Conservation (phyloP, 2,113 vertebrate species). For the Menidia beryllina region DNA sequence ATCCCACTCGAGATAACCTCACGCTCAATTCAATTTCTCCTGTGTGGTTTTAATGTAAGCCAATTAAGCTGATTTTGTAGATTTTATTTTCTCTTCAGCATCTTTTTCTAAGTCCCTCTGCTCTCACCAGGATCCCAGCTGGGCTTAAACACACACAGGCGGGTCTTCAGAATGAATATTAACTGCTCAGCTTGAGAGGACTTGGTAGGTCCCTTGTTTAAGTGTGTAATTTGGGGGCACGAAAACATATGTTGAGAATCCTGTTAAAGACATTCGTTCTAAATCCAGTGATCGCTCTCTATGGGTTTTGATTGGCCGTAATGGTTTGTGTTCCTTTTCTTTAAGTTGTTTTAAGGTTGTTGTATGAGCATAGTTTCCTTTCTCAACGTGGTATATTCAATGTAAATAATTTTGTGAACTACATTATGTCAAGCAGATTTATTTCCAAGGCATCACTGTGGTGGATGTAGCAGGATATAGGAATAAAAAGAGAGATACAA, state of each 20-base stretch:
- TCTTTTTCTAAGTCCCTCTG: conserved; percentile 34
- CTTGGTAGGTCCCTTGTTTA: conserved; percentile 54
- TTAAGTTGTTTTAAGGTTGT: background rate
- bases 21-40: conserved; percentile 48
- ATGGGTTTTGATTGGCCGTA: conserved; percentile 17
- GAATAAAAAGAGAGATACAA: conserved; percentile 34
- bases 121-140: conserved; percentile 71
- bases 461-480: conserved; percentile 1
- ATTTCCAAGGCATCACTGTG: conserved; percentile 32
- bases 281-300: conserved; percentile 28
- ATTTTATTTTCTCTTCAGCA: conserved; percentile 62
- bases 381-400: too few species aligned
- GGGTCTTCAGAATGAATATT: conserved; percentile 76
- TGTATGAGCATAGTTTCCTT: background rate
- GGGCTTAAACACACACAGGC: conserved; percentile 79
- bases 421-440: background rate
- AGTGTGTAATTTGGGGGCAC: conserved; percentile 64
- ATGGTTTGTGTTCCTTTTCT: conserved; percentile 22
- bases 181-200: conserved; percentile 66
- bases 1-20: conserved; percentile 58
- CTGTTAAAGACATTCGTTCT: conserved; percentile 68
- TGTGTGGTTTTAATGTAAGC: conserved; percentile 68
- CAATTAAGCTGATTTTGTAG: conserved; percentile 72
- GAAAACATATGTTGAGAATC: conserved; percentile 72
- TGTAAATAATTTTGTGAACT: background rate